Conservation (phyloP, 2,888 invertebrate species). For the Pristionchus entomophagus region DNA sequence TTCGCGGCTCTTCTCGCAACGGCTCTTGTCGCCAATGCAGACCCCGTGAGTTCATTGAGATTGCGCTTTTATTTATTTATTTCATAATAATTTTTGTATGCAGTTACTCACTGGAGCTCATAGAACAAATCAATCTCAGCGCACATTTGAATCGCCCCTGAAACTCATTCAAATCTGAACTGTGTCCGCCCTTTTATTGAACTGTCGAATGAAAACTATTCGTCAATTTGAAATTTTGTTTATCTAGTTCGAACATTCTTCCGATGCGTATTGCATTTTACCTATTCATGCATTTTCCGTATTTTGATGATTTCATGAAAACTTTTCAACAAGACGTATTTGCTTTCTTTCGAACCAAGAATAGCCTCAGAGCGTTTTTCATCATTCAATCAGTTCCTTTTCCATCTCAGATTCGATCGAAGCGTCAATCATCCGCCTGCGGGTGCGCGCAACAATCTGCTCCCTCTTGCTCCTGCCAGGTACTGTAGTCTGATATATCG, state of each 20-base stretch:
- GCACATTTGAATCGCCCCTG: background rate
- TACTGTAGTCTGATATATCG: too few species aligned
- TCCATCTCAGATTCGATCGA: background rate
- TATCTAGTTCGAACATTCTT: too few species aligned
- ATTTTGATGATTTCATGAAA: too few species aligned
- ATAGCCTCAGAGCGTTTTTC: too few species aligned
- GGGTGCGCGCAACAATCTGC: conserved; percentile 14
- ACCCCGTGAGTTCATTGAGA: conserved; percentile 9
- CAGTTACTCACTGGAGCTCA: background rate
- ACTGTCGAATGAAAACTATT: too few species aligned
- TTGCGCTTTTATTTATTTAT: background rate
- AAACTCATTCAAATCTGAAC: background rate
- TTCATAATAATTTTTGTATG: background rate
- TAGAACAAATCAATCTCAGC: background rate
- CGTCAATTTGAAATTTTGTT: too few species aligned
- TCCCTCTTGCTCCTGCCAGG: conserved; percentile 11
- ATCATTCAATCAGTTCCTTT: too few species aligned
- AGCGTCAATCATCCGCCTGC: background rate
- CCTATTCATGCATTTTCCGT: too few species aligned
- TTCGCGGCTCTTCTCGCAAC: background rate
- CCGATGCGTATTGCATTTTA: too few species aligned
- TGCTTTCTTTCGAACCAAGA: too few species aligned
- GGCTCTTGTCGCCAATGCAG: background rate
- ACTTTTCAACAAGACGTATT: too few species aligned
- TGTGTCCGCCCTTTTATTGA: too few species aligned